These are phyloP conservation scores for Myotis myotis DNA, from an alignment of 2,797 vertebrate species.

Conservation along the genomic window DNA sequence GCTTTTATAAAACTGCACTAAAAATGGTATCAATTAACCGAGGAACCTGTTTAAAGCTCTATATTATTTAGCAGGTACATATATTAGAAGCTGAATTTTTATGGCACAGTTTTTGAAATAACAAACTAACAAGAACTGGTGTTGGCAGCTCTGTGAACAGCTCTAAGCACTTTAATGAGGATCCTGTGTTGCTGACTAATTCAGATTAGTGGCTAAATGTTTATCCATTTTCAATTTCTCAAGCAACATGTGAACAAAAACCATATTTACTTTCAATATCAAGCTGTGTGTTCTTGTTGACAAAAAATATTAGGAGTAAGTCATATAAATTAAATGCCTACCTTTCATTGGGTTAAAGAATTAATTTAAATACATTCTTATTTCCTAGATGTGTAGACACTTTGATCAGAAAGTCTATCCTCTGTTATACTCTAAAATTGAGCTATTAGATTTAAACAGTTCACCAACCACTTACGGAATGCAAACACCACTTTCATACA, in stretches of 20 bases:
- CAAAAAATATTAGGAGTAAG: constrained; percentile 69
- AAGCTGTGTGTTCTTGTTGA: constrained; percentile 59
- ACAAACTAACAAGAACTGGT: not conserved
- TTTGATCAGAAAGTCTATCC: not conserved
- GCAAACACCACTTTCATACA: constrained; percentile 11
- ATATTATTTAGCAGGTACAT: not conserved
- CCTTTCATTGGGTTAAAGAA: constrained; percentile 59
- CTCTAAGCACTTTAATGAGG: not conserved
- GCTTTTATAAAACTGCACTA: not conserved
- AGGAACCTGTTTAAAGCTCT: not conserved
- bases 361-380: constrained; percentile 65
- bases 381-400: constrained; percentile 52
- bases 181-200: constrained; percentile 19
- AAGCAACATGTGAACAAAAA: constrained; percentile 49
- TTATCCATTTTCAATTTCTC: constrained; percentile 62
- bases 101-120: not conserved
- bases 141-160: not conserved
- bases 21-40: not conserved
- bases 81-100: constrained; percentile 26
- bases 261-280: constrained; percentile 64
- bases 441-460: constrained; percentile 52
- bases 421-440: constrained; percentile 38
- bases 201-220: constrained; percentile 26
- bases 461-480: constrained; percentile 38
- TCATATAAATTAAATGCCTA: constrained; percentile 43